phyloP scores from a whole-genome alignment of 2,113 vertebrate species.

The Lepisosteus oculatus region DNA sequence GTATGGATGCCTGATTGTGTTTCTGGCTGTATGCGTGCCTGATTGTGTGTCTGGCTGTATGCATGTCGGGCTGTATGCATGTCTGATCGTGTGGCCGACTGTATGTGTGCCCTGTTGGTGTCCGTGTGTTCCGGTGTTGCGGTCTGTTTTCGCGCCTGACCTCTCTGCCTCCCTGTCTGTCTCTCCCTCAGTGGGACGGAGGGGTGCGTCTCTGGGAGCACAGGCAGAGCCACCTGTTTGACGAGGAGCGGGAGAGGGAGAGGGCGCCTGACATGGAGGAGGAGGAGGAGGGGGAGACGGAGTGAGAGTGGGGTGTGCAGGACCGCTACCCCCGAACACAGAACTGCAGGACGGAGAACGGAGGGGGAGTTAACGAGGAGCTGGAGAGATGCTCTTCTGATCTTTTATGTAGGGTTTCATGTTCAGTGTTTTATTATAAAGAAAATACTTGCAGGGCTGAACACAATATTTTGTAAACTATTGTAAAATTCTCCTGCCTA shows the following conservation, averaged over 20 bases:
- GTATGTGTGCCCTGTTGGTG: neutral
- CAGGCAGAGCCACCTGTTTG: constrained; percentile 73
- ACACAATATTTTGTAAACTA: no score
- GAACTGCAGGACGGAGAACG: no score
- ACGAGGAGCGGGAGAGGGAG: constrained; percentile 56
- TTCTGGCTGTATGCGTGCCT: neutral
- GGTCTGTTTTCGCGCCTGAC: no score
- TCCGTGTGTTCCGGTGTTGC: neutral
- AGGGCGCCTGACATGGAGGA: constrained; percentile 16
- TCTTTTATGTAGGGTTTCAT: no score
- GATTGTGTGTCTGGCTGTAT: neutral
- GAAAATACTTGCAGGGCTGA: no score
- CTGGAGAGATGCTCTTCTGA: no score
- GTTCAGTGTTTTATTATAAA: no score
- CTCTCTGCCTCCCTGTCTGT: constrained; percentile 17
- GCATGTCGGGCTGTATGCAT: neutral
- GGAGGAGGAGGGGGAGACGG: neutral
- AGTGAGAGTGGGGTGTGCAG: neutral
- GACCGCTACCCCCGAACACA: neutral
- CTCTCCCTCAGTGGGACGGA: constrained; percentile 77
- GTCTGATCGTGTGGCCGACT: neutral
- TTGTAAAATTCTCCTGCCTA: no score
- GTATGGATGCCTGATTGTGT: no score
- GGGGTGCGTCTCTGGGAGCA: constrained; percentile 83
- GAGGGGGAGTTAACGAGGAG: no score